Evolutionary conservation across 2,888 invertebrate species (phyloP).

Genomic region (Diarsia rubi): DNA sequence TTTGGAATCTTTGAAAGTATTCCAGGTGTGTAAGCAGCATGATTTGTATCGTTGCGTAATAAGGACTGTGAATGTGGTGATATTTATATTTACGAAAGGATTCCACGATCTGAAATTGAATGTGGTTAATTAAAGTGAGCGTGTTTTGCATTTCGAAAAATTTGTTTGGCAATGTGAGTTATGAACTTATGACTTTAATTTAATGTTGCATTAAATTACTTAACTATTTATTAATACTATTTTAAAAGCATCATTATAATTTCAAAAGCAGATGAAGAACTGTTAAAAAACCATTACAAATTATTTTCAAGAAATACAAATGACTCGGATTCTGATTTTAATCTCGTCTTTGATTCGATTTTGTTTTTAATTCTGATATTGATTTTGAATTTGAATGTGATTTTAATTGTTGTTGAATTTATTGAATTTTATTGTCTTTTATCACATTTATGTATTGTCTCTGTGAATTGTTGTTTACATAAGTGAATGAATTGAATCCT

Average conservation of each 20-base stretch:
- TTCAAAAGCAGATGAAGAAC: not conserved
- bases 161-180: constrained; percentile 8
- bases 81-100: constrained; percentile 19
- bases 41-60: constrained; percentile 5
- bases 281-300: too few relatives aligned
- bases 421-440: too few relatives aligned
- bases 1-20: constrained; percentile 10
- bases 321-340: not conserved
- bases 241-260: not conserved
- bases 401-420: too few relatives aligned
- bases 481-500: too few relatives aligned
- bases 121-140: constrained; percentile 26
- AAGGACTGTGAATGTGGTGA: not conserved
- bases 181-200: constrained; percentile 14
- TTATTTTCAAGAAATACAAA: too few relatives aligned
- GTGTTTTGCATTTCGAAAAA: constrained; percentile 32
- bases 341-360: too few relatives aligned
- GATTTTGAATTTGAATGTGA: too few relatives aligned
- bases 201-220: not conserved
- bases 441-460: too few relatives aligned
- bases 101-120: constrained; percentile 1
- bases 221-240: not conserved
- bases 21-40: not conserved
- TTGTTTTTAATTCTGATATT: too few relatives aligned
- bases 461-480: too few relatives aligned